Conservation (phyloP, 2,797 vertebrate species). For the Oreonectes daqikongensis region DNA sequence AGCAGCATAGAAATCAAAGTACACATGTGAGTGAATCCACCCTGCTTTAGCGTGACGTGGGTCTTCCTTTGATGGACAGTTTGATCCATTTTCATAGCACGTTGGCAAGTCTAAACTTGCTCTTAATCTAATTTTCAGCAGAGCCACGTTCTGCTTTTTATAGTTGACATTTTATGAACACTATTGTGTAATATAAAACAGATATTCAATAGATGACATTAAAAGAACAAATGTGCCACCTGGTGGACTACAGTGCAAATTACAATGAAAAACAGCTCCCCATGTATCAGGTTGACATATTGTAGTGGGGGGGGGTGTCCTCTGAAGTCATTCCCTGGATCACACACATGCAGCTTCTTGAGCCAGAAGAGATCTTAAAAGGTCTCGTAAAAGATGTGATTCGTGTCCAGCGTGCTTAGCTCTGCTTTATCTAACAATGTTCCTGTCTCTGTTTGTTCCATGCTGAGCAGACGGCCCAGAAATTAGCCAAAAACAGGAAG, state of each 20-base stretch:
- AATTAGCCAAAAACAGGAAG: constrained; percentile 97
- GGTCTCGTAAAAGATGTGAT: constrained; percentile 14
- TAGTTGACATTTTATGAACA: constrained; percentile 9
- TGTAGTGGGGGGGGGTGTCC: constrained; percentile 16
- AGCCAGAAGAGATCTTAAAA: neutral
- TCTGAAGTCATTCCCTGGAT: neutral
- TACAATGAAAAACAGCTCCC: neutral
- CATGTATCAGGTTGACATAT: neutral
- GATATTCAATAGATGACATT: neutral
- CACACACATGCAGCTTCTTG: neutral
- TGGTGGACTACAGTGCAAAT: constrained; percentile 49
- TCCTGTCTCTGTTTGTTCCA: constrained; percentile 92
- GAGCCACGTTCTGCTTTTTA: constrained; percentile 32
- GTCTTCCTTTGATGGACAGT: constrained; percentile 18
- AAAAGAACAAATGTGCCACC: constrained; percentile 54
- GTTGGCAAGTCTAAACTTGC: constrained; percentile 18
- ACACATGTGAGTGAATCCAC: neutral
- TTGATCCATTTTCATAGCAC: constrained; percentile 28
- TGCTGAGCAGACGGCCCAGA: constrained; percentile 97
- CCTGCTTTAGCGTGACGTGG: neutral
- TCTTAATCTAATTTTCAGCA: constrained; percentile 25
- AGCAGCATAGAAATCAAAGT: too few species aligned
- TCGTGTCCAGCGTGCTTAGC: constrained; percentile 34
- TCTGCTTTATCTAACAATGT: constrained; percentile 81
- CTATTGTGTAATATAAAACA: constrained; percentile 15